Evolutionary conservation across 2,888 invertebrate genomes (phyloP).

Genomic region (Cerceris ruficornis): DNA sequence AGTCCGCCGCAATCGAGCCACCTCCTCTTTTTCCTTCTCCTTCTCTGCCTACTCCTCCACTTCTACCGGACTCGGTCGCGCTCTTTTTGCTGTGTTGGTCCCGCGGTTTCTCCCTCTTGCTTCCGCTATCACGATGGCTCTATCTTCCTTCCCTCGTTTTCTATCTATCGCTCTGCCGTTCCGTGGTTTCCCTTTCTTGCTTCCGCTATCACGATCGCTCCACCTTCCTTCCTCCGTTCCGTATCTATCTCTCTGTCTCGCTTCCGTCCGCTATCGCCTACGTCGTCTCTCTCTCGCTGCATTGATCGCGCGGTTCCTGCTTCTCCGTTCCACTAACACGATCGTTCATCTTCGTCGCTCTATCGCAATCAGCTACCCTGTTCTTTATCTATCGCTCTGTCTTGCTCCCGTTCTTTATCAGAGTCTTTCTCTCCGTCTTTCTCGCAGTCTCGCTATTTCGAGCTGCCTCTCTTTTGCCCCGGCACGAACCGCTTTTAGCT

Average conservation of each 20-base stretch:
- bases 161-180: slow-evolving; percentile 9
- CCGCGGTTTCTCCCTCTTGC: slow-evolving; percentile 12
- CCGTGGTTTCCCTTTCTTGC: neutral
- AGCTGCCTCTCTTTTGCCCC: no score
- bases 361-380: no score
- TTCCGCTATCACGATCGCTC: neutral
- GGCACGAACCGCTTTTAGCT: slow-evolving; percentile 5
- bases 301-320: no score
- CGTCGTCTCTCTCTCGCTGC: no score
- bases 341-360: no score
- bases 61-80: neutral
- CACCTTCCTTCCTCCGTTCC: slow-evolving; percentile 26
- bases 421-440: no score
- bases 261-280: slow-evolving; percentile 1
- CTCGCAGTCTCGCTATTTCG: no score
- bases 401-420: no score
- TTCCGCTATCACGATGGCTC: neutral
- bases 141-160: slow-evolving; percentile 26
- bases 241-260: slow-evolving; percentile 6
- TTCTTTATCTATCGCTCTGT: no score
- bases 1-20: neutral
- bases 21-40: slow-evolving; percentile 7
- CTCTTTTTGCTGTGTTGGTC: slow-evolving; percentile 5
- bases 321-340: no score
- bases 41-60: slow-evolving; percentile 43